Evolutionary conservation across 2,113 vertebrate genomes (phyloP).

Genomic region (Myocastor coypus): DNA sequence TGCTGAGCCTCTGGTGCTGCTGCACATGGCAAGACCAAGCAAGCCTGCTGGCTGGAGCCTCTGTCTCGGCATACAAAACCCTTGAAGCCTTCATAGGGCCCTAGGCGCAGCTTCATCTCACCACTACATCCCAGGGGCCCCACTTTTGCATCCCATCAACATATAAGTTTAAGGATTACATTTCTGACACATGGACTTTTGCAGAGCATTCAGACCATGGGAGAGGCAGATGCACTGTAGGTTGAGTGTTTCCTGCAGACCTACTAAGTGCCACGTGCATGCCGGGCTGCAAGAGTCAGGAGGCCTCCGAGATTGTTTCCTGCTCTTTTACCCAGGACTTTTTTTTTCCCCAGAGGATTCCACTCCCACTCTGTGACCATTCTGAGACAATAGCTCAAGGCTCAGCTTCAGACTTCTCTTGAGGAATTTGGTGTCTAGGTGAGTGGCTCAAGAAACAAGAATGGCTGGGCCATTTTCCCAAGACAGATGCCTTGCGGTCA

Average conservation of each 20-base stretch:
- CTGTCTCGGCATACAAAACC: background rate
- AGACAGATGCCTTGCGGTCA: background rate
- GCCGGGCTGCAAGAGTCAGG: background rate
- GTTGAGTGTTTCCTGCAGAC: background rate
- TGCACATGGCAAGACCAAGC: background rate
- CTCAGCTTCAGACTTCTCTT: background rate
- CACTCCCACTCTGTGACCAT: background rate
- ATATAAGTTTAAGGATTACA: background rate
- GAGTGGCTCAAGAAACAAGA: background rate
- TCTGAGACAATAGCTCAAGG: background rate
- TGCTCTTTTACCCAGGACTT: background rate
- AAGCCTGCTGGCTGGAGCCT: background rate
- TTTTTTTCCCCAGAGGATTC: background rate
- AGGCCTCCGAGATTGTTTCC: background rate
- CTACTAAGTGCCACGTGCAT: background rate
- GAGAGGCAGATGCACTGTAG: background rate
- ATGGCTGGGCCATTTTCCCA: background rate
- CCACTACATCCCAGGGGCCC: background rate
- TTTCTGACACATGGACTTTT: too few relatives aligned
- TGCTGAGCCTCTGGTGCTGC: background rate
- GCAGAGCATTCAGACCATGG: too few relatives aligned
- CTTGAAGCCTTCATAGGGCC: background rate
- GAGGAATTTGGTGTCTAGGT: background rate
- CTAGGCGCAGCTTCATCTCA: background rate
- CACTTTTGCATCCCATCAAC: background rate